Evolutionary conservation across 2,888 invertebrate genomes (phyloP), one percentile per base, ranked within the genome.

Genomic region (Phlogophora meticulosa): DNA sequence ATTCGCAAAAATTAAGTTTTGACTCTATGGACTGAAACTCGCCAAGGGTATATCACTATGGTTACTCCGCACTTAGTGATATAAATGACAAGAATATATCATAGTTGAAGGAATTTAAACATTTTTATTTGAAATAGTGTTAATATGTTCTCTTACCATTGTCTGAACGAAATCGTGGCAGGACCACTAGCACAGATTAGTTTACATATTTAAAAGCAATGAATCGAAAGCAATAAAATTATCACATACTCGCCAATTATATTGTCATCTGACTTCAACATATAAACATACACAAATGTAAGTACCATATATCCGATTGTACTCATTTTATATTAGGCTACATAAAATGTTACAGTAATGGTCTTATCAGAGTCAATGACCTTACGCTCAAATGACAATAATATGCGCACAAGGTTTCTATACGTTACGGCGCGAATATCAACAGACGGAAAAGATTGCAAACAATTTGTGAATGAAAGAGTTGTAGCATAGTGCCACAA

Each of bases 301-400:
- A 20, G 22, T 17, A 53, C 38, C 28, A 74, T 24, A 57, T 20
- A 70, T 15, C 17, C 13, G 43, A 56, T 59, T 76, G 72, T 77
- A 62, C 49, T 43, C 52, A 61, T 77, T 66, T 77, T 13, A 62
- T 38, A 64, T 78, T 72, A 61, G 66, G 63, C 52, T 55, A 52
- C 46, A 61, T 67, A 56, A 63, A 78, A 75, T 75, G 46, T 71
- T 71, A 71, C 76, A 34, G 57, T 42, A 61, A 51, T 66, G 40
- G 42, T 63, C 66, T 79, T 79, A 79, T 78, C 76, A 67, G 42
- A 61, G 78, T 76, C 75, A 76, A 62, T 77, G 78, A 76, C 75
- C 75, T 77, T 77, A 72, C 58, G 55, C 22, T 75, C 53, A 77
- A 76, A 77, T 76, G 43, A 77, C 73, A 59, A 72, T 59, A 77